Evolutionary conservation across 1,140 invertebrate species (phyloP), one percentile per base, ranked within the genome.

Genomic region (Hypsibius dujardini): DNA sequence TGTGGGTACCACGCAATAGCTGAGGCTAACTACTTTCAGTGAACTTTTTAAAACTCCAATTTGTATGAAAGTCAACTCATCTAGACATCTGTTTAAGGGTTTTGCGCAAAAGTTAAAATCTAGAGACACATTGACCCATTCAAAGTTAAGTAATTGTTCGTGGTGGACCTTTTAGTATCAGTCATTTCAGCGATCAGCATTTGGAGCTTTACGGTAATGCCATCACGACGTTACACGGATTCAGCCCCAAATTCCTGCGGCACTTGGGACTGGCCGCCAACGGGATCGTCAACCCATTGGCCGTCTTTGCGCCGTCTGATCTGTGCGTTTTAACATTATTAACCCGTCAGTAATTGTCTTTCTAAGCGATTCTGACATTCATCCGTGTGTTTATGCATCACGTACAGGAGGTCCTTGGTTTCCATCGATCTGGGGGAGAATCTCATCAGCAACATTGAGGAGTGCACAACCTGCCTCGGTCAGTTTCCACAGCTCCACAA

Each of bases 161-260:
- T n/a, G n/a, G n/a, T n/a, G n/a, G n/a, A n/a, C n/a, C n/a, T n/a
- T n/a, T n/a, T n/a, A n/a, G n/a, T n/a, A n/a, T n/a, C n/a, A n/a
- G n/a, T 56, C 50, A 7, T 56, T 56, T n/a, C 50, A 56, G 7
- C 7, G 7, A 7, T 7, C 62, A 67, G 42, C 62, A 67, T 67
- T 42, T 67, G 62, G 62, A 67, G 62, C 42, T 67, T 12, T 67
- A 67, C 42, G 62, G 62, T 7, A 67, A 67, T 42, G 12, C 3
- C 7, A 42, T 67, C 7, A 67, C 12, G 45, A 3, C 12, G 45
- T 14, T 67, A 7, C 7, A 3, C 7, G 62, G 62, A 7, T 14
- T 3, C 3, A 3, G 12, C 7, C 62, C 62, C 3, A 7, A 7
- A 7, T 14, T 3, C 42, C 62, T 67, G 12, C 62, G 42, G 42